Conservation (phyloP, 2,888 invertebrate genomes). For the Dasysyrphus tricinctus region DNA sequence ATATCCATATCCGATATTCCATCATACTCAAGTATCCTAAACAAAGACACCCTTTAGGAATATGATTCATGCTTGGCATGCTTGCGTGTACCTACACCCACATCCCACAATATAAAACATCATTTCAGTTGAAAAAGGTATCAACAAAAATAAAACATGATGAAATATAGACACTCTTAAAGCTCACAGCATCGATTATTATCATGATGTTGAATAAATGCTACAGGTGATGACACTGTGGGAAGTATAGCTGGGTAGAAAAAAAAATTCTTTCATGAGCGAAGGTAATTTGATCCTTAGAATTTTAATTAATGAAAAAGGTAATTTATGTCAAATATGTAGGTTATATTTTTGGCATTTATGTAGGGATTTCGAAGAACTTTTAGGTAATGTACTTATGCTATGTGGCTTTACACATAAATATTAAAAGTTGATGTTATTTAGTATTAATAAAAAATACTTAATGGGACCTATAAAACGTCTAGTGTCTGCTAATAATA, state of each 20-base stretch:
- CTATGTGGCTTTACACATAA: background rate
- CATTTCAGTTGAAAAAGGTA: background rate
- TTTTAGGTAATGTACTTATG: background rate
- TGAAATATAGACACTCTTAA: slow-evolving; percentile 11
- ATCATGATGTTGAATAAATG: slow-evolving; percentile 13
- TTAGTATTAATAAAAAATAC: too few species aligned
- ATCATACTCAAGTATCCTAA: background rate
- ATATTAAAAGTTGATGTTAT: background rate
- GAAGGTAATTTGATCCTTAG: background rate
- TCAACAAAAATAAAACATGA: background rate
- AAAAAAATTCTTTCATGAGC: background rate
- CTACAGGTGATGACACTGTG: slow-evolving; percentile 5
- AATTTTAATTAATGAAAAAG: slow-evolving; percentile 17
- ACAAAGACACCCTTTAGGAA: slow-evolving; percentile 6
- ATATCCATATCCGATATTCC: background rate
- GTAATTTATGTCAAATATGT: slow-evolving; percentile 10
- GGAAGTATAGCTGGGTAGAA: background rate
- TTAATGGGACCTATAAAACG: too few species aligned
- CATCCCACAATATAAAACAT: too few species aligned
- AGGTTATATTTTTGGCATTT: slow-evolving; percentile 1
- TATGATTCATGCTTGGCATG: background rate
- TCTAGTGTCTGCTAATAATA: too few species aligned
- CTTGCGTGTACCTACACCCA: background rate
- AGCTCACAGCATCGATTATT: slow-evolving; percentile 22
- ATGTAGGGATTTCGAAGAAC: background rate